A percentile compares a stretch with the other conserved stretches of the same genome.
These are phyloP conservation scores for Neopelma chrysocephalum DNA, from an alignment of 2,797 vertebrate genomes.

Conservation along the genomic window DNA sequence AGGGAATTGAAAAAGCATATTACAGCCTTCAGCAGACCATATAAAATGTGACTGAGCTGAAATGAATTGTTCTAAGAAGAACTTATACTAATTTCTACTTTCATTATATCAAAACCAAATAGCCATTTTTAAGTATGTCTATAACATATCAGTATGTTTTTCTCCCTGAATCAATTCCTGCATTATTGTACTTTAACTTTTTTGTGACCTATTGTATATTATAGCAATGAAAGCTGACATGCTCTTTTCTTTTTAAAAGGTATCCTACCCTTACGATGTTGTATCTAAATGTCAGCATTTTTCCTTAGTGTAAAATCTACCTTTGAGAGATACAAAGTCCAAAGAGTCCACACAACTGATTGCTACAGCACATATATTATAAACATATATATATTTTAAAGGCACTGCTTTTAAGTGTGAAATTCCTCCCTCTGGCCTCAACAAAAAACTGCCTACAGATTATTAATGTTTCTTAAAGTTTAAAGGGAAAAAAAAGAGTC, in stretches of 20 bases:
- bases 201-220: not conserved
- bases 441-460: not conserved
- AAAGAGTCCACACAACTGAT: not conserved
- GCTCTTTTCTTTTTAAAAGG: not conserved
- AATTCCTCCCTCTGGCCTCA: constrained; percentile 31
- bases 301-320: not conserved
- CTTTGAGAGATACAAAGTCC: not conserved
- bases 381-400: not conserved
- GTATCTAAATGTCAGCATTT: not conserved
- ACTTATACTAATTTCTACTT: not conserved
- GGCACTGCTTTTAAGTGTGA: not conserved
- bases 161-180: not conserved
- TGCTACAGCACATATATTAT: not conserved
- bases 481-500: not conserved
- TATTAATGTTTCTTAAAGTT: not conserved
- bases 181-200: not conserved
- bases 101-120: not conserved
- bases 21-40: not conserved
- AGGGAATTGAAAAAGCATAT: not conserved
- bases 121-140: not conserved
- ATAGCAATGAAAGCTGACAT: not conserved
- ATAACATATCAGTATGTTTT: not conserved
- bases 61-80: not conserved
- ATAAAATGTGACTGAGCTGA: not conserved
- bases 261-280: not conserved